Base-by-base conservation (phyloP, 2,888 invertebrate species). In the Aricia artaxerxes region DNA sequence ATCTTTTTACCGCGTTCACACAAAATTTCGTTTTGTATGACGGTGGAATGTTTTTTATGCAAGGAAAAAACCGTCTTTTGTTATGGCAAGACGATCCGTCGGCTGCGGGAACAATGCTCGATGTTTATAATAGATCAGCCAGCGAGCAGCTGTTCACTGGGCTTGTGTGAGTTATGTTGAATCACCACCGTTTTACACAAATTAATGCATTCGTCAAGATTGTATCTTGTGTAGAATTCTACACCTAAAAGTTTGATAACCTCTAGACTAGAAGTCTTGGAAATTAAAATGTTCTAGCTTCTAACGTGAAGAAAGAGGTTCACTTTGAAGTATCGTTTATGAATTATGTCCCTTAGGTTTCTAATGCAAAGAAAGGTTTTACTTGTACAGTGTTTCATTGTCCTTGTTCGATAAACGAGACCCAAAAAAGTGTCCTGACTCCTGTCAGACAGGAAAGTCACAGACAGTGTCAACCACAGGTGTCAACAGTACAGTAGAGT, bases 71-170 rank as follows among this genome's bases (percentile, higher is more conserved):
- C 61, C 60, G 49, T 75, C 61, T 79, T 81, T 78, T 82, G 79
- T 81, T 78, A 80, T 31, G 80, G 75, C 81, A 80, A 81, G 82
- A 78, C 80, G 80, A 75, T 80, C 78, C 77, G 44, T 79, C 49
- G 75, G 35, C 57, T n/a, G 44, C 49, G 11, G 69, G 82, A 81
- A 82, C 82, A 83, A 82, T 82, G 81, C 77, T 73, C 64, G 77
- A 80, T 81, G 80, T 82, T 82, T 81, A 80, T 81, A 82, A 83
- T 80, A 81, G 79, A 79, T 49, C 61, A 64, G 78, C 78, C 79
- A 78, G 80, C 73, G 77, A 81, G 79, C 81, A 82, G 81, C 81
- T 82, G 81, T 81, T 80, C 77, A 73, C 69, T 16, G 64, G 31
- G 60, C 72, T 78, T 69, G 73, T 75, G 57, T 69, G 73, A 72